Evolutionary conservation across 2,113 vertebrate species (phyloP).

Genomic region (Martes martes): DNA sequence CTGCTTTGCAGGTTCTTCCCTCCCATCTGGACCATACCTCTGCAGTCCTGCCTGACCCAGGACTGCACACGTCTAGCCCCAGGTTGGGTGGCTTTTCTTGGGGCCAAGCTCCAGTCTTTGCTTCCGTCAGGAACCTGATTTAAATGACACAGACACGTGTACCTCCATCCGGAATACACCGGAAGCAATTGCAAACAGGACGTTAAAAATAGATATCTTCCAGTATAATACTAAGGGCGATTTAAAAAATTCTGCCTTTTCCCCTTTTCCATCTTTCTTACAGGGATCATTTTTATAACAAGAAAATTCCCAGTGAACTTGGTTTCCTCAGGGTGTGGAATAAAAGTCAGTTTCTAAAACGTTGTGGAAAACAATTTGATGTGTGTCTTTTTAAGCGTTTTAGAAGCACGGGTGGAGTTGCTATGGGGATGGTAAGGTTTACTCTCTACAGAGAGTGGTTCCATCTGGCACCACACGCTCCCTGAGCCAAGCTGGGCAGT

Average conservation of each 20-base stretch:
- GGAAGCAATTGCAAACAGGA: not conserved
- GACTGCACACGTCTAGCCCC: too few species aligned
- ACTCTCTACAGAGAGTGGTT: constrained; percentile 30
- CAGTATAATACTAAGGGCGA: not conserved
- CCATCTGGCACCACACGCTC: constrained; percentile 45
- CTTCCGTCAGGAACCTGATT: not conserved
- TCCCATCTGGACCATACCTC: not conserved
- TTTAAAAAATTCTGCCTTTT: not conserved
- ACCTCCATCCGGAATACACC: not conserved
- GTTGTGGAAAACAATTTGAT: constrained; percentile 47
- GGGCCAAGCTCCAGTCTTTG: not conserved
- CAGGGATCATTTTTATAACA: not conserved
- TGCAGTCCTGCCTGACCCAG: not conserved
- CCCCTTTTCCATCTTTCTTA: not conserved
- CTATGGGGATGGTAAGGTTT: constrained; percentile 48
- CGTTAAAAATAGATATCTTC: not conserved
- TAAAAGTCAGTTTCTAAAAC: constrained; percentile 52
- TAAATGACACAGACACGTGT: not conserved
- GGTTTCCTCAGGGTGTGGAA: constrained; percentile 20
- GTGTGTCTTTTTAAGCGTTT: constrained; percentile 53
- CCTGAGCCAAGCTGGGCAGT: not conserved
- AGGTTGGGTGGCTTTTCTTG: not conserved
- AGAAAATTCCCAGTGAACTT: constrained; percentile 10
- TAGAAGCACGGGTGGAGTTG: constrained; percentile 40
- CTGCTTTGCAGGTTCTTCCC: not conserved